Evolutionary conservation across 2,888 invertebrate species (phyloP), one percentile per base, ranked within the genome.

Genomic region (Tachystola acroxantha): DNA sequence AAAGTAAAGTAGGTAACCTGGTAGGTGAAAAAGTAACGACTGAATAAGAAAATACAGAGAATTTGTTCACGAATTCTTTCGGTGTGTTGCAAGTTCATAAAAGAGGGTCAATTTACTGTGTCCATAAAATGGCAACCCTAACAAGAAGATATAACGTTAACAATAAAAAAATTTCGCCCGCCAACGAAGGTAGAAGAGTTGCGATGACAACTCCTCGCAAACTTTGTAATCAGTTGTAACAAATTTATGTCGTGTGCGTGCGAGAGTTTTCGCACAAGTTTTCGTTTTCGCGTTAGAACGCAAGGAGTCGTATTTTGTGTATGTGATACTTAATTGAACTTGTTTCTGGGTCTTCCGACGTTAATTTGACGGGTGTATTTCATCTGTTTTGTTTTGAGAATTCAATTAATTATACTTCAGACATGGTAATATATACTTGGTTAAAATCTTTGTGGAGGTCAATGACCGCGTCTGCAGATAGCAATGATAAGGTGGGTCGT

Each of bases 221-320:
- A 85, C 66, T 85, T 82, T 63, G 72, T 84, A 82, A 85, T 84
- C 82, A 82, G 80, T 77, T 80, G 73, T 77, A 77, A 81, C 76
- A 67, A 81, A 85, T 82, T 84, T 84, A 84, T 78, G 76, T 72
- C 56, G 55, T 50, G 75, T 65, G 80, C 82, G 85, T 81, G 81
- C 62, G 56, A 42, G 45, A 45, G 39, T 41, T 43, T 16, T 42
- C 32, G 35, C 39, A 39, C 34, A 36, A 50, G 48, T 48, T 46
- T 44, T 36, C 32, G 39, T 32, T 38, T 37, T 31, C 42, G 32
- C 36, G 39, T 34, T 16, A n/a, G n/a, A n/a, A 16, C n/a, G 34
- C 10, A 10, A 22, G 20, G 24, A 20, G 16, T 36, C 32, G 32
- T 46, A 51, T 53, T 51, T 46, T 50, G 50, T 48, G 53, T 46